Conservation (phyloP, 1,140 invertebrate genomes). For the Lordiphosa clarofinis region DNA sequence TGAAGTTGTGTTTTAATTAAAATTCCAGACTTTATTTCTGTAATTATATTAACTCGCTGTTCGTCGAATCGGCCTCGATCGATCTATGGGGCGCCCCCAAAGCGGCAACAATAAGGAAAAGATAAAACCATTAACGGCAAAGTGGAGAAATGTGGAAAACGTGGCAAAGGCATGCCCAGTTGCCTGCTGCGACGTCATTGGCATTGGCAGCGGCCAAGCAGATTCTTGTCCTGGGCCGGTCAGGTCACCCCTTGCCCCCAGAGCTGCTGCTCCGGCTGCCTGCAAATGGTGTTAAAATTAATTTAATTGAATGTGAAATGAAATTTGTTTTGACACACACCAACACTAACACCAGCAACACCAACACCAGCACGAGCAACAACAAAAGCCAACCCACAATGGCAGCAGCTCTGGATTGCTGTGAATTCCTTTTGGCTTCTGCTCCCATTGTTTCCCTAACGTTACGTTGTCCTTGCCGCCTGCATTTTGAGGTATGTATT, state of each 20-base stretch:
- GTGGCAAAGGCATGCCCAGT: conserved; percentile 68
- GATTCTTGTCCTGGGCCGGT: conserved; percentile 22
- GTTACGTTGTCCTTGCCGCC: conserved; percentile 42
- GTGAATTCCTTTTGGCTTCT: conserved; percentile 60
- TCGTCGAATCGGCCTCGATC: conserved; percentile 58
- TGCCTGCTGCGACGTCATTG: conserved; percentile 63
- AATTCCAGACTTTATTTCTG: conserved; percentile 79
- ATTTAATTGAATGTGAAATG: conserved; percentile 79
- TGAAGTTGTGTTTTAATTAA: conserved; percentile 79
- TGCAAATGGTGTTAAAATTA: conserved; percentile 78
- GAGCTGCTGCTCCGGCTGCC: conserved; percentile 18
- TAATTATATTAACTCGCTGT: conserved; percentile 78
- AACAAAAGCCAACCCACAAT: conserved; percentile 11
- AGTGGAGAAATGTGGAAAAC: conserved; percentile 70
- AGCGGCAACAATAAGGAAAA: conserved; percentile 42
- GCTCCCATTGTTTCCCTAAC: conserved; percentile 62
- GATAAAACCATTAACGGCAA: conserved; percentile 72
- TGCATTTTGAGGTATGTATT: conserved; percentile 38
- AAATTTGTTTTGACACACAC: conserved; percentile 77
- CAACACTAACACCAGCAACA: conserved; percentile 17
- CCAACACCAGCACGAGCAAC: neutral
- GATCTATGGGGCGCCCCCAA: conserved; percentile 33
- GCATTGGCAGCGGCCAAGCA: conserved; percentile 49
- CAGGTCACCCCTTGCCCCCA: conserved; percentile 19
- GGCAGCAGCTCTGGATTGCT: conserved; percentile 29